These are phyloP conservation scores for Kryptolebias ocellatus DNA, from an alignment of 2,797 vertebrate species.

Conservation along the genomic window DNA sequence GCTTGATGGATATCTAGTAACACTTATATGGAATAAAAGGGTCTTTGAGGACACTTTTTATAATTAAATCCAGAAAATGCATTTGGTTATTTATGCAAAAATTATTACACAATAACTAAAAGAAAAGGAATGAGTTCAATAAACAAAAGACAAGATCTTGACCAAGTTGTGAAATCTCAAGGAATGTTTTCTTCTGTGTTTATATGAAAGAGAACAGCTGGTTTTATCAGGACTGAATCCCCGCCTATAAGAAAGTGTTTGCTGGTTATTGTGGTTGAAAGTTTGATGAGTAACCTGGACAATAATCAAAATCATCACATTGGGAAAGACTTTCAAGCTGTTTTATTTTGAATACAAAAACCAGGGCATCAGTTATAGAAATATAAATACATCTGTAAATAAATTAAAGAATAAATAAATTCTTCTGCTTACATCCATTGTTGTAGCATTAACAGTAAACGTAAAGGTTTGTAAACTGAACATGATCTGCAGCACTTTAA, in stretches of 20 bases:
- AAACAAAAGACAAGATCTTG: too few relatives aligned
- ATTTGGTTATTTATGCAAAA: too few relatives aligned
- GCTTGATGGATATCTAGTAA: too few relatives aligned
- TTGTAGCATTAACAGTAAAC: conserved; percentile 47
- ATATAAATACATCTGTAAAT: conserved; percentile 73
- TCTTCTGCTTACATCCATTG: conserved; percentile 41
- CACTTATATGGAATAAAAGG: too few relatives aligned
- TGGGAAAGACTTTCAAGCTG: conserved; percentile 7
- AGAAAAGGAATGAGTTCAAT: too few relatives aligned
- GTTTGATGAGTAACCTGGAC: neutral
- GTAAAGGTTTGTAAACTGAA: conserved; percentile 31
- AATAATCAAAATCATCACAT: conserved; percentile 4
- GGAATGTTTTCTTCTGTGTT: too few relatives aligned
- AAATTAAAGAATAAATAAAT: conserved; percentile 78
- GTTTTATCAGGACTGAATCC: too few relatives aligned
- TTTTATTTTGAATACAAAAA: conserved; percentile 60
- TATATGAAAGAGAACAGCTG: too few relatives aligned
- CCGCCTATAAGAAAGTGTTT: too few relatives aligned
- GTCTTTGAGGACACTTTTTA: too few relatives aligned
- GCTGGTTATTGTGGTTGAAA: neutral
- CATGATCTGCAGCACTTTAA: conserved; percentile 23
- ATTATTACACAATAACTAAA: too few relatives aligned
- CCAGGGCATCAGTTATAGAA: conserved; percentile 40
- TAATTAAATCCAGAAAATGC: neutral
- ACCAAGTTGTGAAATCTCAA: too few relatives aligned